phyloP scores from a whole-genome alignment of 2,797 vertebrate species.

The Gadopsis marmoratus region DNA sequence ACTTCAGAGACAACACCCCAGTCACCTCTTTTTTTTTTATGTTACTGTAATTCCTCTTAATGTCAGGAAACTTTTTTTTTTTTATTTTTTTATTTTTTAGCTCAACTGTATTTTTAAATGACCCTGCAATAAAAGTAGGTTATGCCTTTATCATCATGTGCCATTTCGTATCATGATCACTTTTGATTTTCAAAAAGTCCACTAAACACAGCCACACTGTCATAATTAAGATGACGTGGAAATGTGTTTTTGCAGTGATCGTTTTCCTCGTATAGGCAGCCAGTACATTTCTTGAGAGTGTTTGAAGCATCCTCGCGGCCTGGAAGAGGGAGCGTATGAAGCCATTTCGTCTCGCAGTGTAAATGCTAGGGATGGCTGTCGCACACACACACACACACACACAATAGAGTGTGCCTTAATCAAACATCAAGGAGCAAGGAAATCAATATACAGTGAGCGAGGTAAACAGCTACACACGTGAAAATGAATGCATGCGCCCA shows the following conservation, averaged over 20 bases:
- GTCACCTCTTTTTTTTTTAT: neutral
- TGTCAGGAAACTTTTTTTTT: constrained; percentile 17
- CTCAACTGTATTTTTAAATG: constrained; percentile 35
- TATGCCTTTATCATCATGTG: constrained; percentile 16
- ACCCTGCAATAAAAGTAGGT: constrained; percentile 48
- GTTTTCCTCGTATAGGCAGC: constrained; percentile 2
- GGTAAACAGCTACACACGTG: constrained; percentile 9
- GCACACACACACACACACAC: constrained; percentile 10
- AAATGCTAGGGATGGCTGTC: constrained; percentile 28
- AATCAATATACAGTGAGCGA: neutral
- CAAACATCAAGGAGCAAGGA: constrained; percentile 33
- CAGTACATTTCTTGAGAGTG: constrained; percentile 7
- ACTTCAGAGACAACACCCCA: constrained; percentile 26
- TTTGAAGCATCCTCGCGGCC: neutral
- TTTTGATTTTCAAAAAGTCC: constrained; percentile 44
- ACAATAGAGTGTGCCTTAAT: constrained; percentile 12
- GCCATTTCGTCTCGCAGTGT: neutral
- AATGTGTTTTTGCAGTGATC: constrained; percentile 18
- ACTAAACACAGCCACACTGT: constrained; percentile 29
- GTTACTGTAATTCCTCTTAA: constrained; percentile 12
- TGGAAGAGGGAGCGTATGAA: neutral
- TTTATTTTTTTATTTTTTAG: neutral
- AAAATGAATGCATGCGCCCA: constrained; percentile 41
- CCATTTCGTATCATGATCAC: constrained; percentile 28
- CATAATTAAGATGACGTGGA: constrained; percentile 22